Evolutionary conservation across 2,797 vertebrate species (phyloP).

Genomic region (Xyrichtys novacula): DNA sequence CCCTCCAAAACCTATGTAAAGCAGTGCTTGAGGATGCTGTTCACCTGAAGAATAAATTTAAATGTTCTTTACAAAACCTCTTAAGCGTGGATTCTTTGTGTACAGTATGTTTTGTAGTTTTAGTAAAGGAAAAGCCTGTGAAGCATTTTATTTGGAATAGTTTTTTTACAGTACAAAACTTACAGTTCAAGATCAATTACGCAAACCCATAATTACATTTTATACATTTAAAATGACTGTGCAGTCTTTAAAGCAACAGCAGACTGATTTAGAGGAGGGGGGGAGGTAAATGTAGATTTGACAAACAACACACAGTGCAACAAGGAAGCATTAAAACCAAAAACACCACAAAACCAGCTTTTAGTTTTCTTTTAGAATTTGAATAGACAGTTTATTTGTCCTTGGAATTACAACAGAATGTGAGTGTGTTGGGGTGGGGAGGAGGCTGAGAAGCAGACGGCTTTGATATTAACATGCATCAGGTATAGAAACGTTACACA

Average conservation of each 20-base stretch:
- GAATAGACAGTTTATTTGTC: conserved; percentile 44
- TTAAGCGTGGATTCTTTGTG: conserved; percentile 1
- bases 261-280: conserved; percentile 79
- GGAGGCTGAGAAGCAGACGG: conserved; percentile 28
- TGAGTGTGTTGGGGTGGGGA: neutral
- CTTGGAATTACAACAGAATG: conserved; percentile 33
- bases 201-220: conserved; percentile 92
- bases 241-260: conserved; percentile 87
- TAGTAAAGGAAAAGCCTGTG: conserved; percentile 51
- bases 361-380: conserved; percentile 40
- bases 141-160: conserved; percentile 92
- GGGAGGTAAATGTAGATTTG: conserved; percentile 42
- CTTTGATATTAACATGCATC: conserved; percentile 52
- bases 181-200: conserved; percentile 91
- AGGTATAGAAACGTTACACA: conserved; percentile 49
- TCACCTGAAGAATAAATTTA: conserved; percentile 68
- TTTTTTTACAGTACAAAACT: conserved; percentile 94
- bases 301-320: conserved; percentile 57
- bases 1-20: conserved; percentile 90
- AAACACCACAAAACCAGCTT: conserved; percentile 47
- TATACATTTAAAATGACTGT: conserved; percentile 91
- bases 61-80: conserved; percentile 59
- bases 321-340: conserved; percentile 41
- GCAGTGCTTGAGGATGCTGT: conserved; percentile 63
- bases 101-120: conserved; percentile 12